Base-by-base conservation (phyloP, 2,888 invertebrate species). In the Scelioninae gen. 1 region DNA sequence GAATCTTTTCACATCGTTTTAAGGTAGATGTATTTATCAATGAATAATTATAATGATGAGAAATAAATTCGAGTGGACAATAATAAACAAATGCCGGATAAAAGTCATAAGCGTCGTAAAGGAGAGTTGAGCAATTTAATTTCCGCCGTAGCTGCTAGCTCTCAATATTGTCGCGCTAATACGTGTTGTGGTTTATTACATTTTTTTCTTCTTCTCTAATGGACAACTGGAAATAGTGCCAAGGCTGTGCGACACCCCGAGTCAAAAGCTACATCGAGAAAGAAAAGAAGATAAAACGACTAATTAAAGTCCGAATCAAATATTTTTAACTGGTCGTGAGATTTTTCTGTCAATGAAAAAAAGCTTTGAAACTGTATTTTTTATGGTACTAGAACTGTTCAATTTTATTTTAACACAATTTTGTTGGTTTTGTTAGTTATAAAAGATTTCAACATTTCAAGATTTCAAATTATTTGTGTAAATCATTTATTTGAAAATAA, bases 161-260 rank as follows among this genome's bases (percentile, higher is more conserved):
- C 63, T 34, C 51, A 62, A 72, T 60, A 74, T 63, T 47, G 83
- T 81, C 82, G 83, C 82, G 72, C 79, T 80, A 84, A 85, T 88
- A 88, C 87, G 87, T 87, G 87, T 88, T 87, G 87, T 85, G 86
- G 86, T 90, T 90, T 90, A 89, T 89, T 89, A 88, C 88, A 89
- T 90, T 90, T 88, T 90, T 89, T 83, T 81, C 85, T 85, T 74
- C 56, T 71, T 77, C 77, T 77, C n/a, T n/a, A 89, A 90, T 89
- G 88, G 88, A 89, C 87, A 86, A 85, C 85, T 86, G 83, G 86
- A 89, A 90, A 91, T 88, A 88, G 89, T 88, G 86, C 87, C 88
- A 87, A 88, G 90, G 87, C 84, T 76, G 68, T 6, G 10, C 13
- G 65, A 13, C 38, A 65, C 31, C 55, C 58, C 76, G 66, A 51